Base-by-base conservation (phyloP, 2,797 vertebrate genomes). In the Tokudaia tokunoshimensis region DNA sequence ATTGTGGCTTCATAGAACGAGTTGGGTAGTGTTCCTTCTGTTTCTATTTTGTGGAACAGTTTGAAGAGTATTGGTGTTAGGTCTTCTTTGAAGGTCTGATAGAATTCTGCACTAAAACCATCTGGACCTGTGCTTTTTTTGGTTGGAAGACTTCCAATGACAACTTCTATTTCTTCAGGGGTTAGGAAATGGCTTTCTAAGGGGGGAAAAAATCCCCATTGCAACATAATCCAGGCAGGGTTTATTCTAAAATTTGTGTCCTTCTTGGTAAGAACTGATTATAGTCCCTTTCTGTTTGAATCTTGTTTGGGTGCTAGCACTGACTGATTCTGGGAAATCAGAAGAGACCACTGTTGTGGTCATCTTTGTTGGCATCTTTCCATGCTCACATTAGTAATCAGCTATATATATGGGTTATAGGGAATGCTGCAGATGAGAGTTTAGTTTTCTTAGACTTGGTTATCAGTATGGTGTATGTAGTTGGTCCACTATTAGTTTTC, bases 161-260 rank as follows among this genome's bases (percentile, higher is more conserved):
- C n/a, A n/a, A n/a, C n/a, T n/a, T n/a, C n/a, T n/a, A n/a, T n/a
- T n/a, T n/a, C n/a, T n/a, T n/a, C n/a, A n/a, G n/a, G n/a, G n/a
- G n/a, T n/a, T n/a, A n/a, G n/a, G n/a, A n/a, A n/a, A n/a, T 50
- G 72, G 65, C 34, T 74, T 94, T 94, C 85, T 89, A 94, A 94
- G 34, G 37, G 31, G 59, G 72, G 87, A 88, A 67, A 79, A 89
- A 81, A 41, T 57, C 26, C 22, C 65, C 57, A 81, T 12, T 50
- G 63, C 34, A 74, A 81, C 20, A 63, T 82, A 37, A 94, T 34
- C 17, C 65, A 74, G 67, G 52, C 78, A 81, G 65, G 34, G 26
- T 17, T 81, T 41, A 81, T 81, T 70, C 19, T 55, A 61, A 89
- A 74, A 63, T 59, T 74, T 81, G 74, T 61, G 41, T 81, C 63